phyloP scores from a whole-genome alignment of 2,888 invertebrate species.

The Thymelicus lineola region DNA sequence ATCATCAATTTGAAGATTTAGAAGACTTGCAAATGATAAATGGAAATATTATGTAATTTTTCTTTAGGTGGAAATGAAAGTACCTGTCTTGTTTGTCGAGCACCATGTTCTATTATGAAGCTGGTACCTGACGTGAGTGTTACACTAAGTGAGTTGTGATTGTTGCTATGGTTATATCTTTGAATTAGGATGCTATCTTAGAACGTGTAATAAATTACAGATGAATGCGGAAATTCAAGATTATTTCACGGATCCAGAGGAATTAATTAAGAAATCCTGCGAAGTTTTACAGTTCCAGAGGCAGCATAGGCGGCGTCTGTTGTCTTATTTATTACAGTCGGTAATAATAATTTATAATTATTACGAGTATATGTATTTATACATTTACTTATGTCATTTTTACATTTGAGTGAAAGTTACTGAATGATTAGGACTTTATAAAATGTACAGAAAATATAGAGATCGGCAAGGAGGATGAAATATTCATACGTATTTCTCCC shows the following conservation, averaged over 20 bases:
- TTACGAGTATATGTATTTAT: not conserved
- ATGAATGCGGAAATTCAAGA: conserved; percentile 82
- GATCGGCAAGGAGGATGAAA: too few relatives aligned
- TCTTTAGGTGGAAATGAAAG: conserved; percentile 68
- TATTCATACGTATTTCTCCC: too few relatives aligned
- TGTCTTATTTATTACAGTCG: conserved; percentile 79
- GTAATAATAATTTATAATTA: conserved; percentile 51
- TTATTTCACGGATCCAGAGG: conserved; percentile 81
- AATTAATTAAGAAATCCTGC: conserved; percentile 76
- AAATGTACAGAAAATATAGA: too few relatives aligned
- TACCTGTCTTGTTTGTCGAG: conserved; percentile 75
- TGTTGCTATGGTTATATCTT: not conserved
- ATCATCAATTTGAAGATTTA: too few relatives aligned
- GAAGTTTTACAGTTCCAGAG: conserved; percentile 80
- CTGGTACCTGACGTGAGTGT: conserved; percentile 75
- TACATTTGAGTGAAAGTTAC: too few relatives aligned
- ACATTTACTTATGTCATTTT: too few relatives aligned
- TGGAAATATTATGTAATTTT: conserved; percentile 23
- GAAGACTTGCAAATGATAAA: too few relatives aligned
- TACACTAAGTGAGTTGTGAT: not conserved
- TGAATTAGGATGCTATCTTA: not conserved
- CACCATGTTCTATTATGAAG: conserved; percentile 77
- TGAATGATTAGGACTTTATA: too few relatives aligned
- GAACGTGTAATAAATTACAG: conserved; percentile 53
- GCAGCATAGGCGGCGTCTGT: conserved; percentile 74